These are phyloP conservation scores for Hyaena hyaena DNA, from an alignment of 2,113 vertebrate genomes.

Conservation along the genomic window DNA sequence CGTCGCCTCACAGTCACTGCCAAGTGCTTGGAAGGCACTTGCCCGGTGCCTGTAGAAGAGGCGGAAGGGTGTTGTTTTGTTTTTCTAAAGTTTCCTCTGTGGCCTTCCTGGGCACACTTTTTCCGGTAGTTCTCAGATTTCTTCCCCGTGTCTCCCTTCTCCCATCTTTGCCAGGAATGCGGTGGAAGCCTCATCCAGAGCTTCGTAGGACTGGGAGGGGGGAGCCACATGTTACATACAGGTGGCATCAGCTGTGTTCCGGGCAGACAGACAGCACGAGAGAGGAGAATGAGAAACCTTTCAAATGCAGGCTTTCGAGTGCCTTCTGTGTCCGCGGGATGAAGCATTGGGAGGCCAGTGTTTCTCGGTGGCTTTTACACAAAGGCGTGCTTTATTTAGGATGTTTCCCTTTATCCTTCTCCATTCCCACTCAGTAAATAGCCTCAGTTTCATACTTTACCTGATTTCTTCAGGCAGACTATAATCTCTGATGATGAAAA, in stretches of 20 bases:
- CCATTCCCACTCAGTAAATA: background rate
- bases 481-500: background rate
- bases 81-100: background rate
- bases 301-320: background rate
- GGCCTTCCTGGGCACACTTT: background rate
- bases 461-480: background rate
- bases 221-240: background rate
- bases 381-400: background rate
- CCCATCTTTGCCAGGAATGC: background rate
- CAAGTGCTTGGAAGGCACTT: background rate
- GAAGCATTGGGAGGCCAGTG: background rate
- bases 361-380: background rate
- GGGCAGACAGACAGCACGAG: background rate
- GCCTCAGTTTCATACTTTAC: background rate
- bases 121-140: background rate
- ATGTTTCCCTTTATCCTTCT: background rate
- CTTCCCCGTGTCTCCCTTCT: background rate
- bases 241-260: background rate
- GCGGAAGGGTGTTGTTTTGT: background rate
- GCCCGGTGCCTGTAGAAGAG: background rate
- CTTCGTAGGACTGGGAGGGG: background rate
- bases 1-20: accelerated
- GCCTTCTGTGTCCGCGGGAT: background rate
- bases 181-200: accelerated
- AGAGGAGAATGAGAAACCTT: background rate